Evolutionary conservation across 2,113 vertebrate species (phyloP), one percentile per base, ranked within the genome.

Genomic region (Caranx melampygus): DNA sequence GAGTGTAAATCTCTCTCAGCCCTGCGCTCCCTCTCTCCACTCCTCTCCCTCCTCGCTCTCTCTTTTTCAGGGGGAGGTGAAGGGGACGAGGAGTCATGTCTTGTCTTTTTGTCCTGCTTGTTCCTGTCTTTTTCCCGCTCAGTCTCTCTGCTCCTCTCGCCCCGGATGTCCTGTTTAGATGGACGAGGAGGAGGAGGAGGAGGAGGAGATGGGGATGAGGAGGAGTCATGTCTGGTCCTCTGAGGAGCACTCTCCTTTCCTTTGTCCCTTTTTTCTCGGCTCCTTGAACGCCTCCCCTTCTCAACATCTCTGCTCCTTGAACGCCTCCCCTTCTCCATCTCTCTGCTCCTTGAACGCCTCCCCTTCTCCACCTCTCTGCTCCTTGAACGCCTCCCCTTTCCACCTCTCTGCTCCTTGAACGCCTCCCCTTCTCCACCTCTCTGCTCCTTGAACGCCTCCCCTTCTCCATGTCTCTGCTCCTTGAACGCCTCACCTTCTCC

Each of bases 41-140:
- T 92, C 76, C 83, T 83, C 54, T 83, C 79, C 14, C 18, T 81
- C 59, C 76, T 75, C 6, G 69, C 7, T 8, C 61, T 81, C 51
- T 91, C 90, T 31, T 76, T 92, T 42, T 91, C 85, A 13, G 88
- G 92, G 5, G 92, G 75, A 6, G 87, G 89, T 1, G 94, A 94
- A 0, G 78, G 81, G 0, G 93, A 92, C 0, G 87, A 84, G 20
- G 92, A 94, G 54, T 89, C 83, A 0, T 75, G 92, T 51, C 85
- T 87, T 0, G 18, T 62, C 31, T 78, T 86, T 72, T 76, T 86
- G 20, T 89, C 79, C 37, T 2, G 60, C 72, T 88, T 88, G 11
- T 55, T 82, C 14, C 45, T 34, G 13, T 89, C 68, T 34, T 88
- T 91, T 37, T 80, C 85, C 13, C 18, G 40, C 16, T 87, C 87